Percentiles rank a stretch among this genome's conserved stretches.
phyloP scores from a whole-genome alignment of 2,113 vertebrate genomes.

The Nibea coibor region DNA sequence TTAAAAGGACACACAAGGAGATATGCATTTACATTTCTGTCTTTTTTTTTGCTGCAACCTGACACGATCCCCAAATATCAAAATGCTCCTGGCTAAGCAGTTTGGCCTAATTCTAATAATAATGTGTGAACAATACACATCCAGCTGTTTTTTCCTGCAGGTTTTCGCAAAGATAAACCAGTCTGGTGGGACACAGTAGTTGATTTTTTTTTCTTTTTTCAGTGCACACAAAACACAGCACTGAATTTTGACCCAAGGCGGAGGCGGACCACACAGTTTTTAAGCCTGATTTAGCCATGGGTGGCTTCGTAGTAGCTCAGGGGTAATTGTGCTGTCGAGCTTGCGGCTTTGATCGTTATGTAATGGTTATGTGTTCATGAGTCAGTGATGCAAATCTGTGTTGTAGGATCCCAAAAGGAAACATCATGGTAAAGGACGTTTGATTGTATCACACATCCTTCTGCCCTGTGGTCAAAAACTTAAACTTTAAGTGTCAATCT shows the following conservation, averaged over 20 bases:
- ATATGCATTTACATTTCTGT: background rate
- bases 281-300: constrained; percentile 2
- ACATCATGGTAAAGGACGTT: background rate
- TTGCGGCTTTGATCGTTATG: constrained; percentile 24
- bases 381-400: constrained; percentile 18
- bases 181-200: background rate
- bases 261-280: background rate
- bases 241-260: constrained; percentile 5
- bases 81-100: background rate
- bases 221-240: background rate
- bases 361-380: background rate
- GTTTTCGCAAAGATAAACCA: constrained; percentile 9
- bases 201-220: constrained; percentile 1
- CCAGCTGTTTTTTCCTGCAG: background rate
- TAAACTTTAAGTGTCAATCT: background rate
- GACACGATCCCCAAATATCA: background rate
- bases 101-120: background rate
- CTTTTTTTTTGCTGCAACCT: background rate
- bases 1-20: background rate
- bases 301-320: background rate
- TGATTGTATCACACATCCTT: constrained; percentile 2
- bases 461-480: background rate
- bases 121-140: background rate
- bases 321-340: background rate
- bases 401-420: background rate